Percentiles rank a stretch among this genome's conserved stretches.
Evolutionary conservation across 2,113 vertebrate genomes (phyloP).

Genomic region (Hirundichthys speculiger): DNA sequence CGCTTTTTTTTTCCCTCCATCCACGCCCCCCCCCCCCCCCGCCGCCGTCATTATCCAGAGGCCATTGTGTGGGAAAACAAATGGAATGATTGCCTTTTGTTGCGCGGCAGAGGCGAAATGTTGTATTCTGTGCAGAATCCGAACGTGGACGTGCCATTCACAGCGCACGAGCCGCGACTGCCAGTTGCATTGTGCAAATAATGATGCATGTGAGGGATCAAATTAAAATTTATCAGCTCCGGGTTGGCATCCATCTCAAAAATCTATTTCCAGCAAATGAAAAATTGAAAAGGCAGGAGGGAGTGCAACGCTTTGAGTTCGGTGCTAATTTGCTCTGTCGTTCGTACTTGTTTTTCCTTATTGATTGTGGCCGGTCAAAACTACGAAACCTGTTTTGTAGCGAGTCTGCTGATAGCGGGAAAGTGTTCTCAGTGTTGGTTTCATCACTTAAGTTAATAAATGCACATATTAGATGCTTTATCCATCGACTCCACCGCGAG

Average conservation of each 20-base stretch:
- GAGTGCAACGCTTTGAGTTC: conserved; percentile 16
- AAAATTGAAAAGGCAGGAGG: conserved; percentile 66
- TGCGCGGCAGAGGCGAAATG: conserved; percentile 36
- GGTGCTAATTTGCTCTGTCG: conserved; percentile 36
- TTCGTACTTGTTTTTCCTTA: conserved; percentile 20
- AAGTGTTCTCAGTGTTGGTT: neutral
- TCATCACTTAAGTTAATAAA: neutral
- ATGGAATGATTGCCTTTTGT: conserved; percentile 75
- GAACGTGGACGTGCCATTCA: conserved; percentile 66
- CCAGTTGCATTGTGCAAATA: conserved; percentile 67
- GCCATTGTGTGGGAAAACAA: conserved; percentile 74
- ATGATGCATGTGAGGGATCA: conserved; percentile 61
- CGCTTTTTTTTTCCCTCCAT: conserved; percentile 38
- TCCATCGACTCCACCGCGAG: neutral
- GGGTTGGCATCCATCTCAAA: conserved; percentile 66
- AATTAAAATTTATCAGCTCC: conserved; percentile 73
- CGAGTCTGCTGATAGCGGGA: neutral
- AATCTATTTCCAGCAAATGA: conserved; percentile 68
- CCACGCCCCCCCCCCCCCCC: conserved; percentile 22
- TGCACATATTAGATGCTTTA: conserved; percentile 1
- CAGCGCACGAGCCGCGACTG: conserved; percentile 50
- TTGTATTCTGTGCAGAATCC: conserved; percentile 63
- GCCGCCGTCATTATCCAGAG: conserved; percentile 58
- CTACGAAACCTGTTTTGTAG: conserved; percentile 5
- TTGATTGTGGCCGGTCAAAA: conserved; percentile 12